Evolutionary conservation across 2,797 vertebrate genomes (phyloP).

Genomic region (Macropodus opercularis): DNA sequence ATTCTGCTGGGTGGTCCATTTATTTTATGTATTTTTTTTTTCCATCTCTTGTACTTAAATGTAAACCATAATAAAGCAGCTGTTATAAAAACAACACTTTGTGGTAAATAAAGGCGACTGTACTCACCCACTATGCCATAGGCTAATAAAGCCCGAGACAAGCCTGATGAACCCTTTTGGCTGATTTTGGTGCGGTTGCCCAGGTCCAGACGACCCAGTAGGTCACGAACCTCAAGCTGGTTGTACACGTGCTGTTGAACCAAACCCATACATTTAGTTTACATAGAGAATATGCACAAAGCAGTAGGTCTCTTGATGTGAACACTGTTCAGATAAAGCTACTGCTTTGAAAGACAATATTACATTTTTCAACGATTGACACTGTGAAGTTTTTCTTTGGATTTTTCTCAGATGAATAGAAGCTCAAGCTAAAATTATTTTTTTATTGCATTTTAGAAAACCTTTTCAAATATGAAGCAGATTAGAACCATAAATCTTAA

Average conservation of each 20-base stretch:
- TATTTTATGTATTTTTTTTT: slow-evolving; percentile 26
- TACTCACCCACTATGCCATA: slow-evolving; percentile 93
- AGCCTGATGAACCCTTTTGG: slow-evolving; percentile 93
- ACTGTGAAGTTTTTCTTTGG: no score
- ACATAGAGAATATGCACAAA: not conserved
- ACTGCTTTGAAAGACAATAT: no score
- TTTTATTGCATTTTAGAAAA: no score
- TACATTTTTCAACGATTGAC: no score
- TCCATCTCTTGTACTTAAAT: slow-evolving; percentile 11
- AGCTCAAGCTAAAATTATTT: no score
- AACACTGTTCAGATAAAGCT: no score
- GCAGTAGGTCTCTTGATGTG: not conserved
- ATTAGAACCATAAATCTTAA: no score
- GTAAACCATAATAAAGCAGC: slow-evolving; percentile 32
- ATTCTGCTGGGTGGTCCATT: slow-evolving; percentile 28
- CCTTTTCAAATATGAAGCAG: no score
- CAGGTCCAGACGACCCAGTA: slow-evolving; percentile 93
- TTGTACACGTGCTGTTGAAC: slow-evolving; percentile 91
- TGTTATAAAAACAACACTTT: slow-evolving; percentile 6
- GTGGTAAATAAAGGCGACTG: not conserved
- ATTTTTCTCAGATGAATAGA: no score
- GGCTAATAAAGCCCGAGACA: slow-evolving; percentile 90
- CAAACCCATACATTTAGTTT: slow-evolving; percentile 8
- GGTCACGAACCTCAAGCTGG: slow-evolving; percentile 91
- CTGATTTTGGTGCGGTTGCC: slow-evolving; percentile 95